Conservation (phyloP, 2,113 vertebrate species). For the Telmatochromis sp. region DNA sequence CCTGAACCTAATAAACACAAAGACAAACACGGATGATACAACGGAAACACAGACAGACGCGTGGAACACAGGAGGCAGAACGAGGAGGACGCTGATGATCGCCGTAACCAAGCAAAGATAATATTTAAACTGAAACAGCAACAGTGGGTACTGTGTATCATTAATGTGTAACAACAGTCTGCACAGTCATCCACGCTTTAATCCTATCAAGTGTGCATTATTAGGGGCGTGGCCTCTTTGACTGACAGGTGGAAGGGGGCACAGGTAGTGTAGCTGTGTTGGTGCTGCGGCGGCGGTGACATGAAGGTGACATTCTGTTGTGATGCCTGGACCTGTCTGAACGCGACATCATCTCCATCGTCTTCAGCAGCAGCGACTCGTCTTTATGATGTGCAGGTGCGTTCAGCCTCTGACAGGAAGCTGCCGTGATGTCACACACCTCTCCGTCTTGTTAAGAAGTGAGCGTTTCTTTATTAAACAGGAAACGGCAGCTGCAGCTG, state of each 20-base stretch:
- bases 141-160: not conserved
- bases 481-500: conserved; percentile 23
- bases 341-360: not conserved
- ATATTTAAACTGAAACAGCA: not conserved
- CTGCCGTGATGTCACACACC: not conserved
- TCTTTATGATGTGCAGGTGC: conserved; percentile 2
- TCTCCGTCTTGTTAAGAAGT: not conserved
- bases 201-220: not conserved
- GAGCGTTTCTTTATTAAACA: not conserved
- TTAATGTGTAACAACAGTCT: not conserved
- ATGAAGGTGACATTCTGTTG: fast-evolving
- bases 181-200: not conserved
- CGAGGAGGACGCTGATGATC: not conserved
- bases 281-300: not conserved
- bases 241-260: not conserved
- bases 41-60: not conserved
- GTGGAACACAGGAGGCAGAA: not conserved
- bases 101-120: not conserved
- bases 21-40: fast-evolving
- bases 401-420: not conserved
- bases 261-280: not conserved
- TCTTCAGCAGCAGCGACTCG: not conserved
- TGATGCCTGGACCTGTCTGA: not conserved
- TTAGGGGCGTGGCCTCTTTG: not conserved
- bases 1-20: not conserved